Evolutionary conservation across 2,888 invertebrate species (phyloP), one percentile per base, ranked within the genome.

Genomic region (Microctonus brassicae): DNA sequence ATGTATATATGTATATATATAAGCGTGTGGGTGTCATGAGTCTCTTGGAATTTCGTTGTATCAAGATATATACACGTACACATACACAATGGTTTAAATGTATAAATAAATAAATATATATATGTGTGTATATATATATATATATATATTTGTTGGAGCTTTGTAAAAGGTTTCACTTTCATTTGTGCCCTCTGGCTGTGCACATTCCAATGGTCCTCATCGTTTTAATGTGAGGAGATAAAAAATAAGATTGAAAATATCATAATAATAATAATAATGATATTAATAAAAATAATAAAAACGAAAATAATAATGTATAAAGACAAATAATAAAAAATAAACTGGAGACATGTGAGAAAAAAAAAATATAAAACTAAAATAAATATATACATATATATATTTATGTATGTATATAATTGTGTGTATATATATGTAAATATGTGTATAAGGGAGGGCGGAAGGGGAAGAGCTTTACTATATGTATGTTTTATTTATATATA

Each of bases 111-210:
- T 29, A 29, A 29, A 61, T 33, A 62, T 20, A 53, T 47, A 36
- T 29, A 55, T 11, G 11, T 24, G 10, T 17, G 34, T 22, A 47
- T 20, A 60, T 34, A 17, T 42, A 53, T 22, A 47, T 20, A 60
- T 34, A 53, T 22, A 47, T 20, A 60, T 34, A 17, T 42, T 42
- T 62, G 24, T 42, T 39, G 4, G 39, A 63, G 55, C 70, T 62
- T 69, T 55, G 36, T n/a, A 73, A 58, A 72, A 72, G 74, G 75
- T 77, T 77, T 77, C 75, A 76, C 77, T 77, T 77, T 77, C 77
- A 72, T 72, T 73, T 65, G 60, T 72, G 66, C 75, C 76, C 77
- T 76, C 76, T 76, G 76, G 69, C 74, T 72, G 71, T 66, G 67
- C 58, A 73, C 74, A 76, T 77, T 75, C 76, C 77, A 69, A 47